Percentiles rank a stretch among this genome's conserved stretches.
These are phyloP conservation scores for Actenoides hombroni DNA, from an alignment of 2,113 vertebrate species.

Conservation along the genomic window DNA sequence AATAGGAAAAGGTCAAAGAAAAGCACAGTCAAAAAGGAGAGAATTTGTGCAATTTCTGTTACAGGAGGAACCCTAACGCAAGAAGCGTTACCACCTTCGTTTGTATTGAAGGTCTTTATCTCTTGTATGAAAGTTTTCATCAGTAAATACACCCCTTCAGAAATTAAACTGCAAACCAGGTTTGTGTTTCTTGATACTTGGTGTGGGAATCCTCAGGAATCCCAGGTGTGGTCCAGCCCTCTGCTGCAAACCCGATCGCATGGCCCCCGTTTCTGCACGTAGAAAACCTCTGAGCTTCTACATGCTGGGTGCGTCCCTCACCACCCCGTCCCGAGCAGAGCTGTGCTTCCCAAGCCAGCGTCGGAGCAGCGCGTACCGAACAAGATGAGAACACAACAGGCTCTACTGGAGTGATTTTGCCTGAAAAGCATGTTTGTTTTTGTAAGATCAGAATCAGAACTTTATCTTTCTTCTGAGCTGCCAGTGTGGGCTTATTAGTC, in stretches of 20 bases:
- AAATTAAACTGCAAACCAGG: neutral
- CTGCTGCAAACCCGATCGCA: accelerated
- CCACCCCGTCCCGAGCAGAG: neutral
- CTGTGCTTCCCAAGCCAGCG: accelerated
- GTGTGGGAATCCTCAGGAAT: neutral
- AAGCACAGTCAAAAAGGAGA: neutral
- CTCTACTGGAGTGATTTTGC: neutral
- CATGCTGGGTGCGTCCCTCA: neutral
- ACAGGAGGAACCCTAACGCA: neutral
- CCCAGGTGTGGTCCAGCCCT: neutral
- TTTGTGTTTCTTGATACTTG: neutral
- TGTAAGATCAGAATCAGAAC: neutral
- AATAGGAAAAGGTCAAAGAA: neutral
- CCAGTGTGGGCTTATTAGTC: neutral
- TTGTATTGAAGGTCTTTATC: neutral
- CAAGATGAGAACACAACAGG: neutral
- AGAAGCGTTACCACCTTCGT: accelerated
- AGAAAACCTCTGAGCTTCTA: accelerated
- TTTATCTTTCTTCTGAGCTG: neutral
- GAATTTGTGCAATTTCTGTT: neutral
- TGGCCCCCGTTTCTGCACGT: neutral
- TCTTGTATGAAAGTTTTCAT: neutral
- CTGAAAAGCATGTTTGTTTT: conserved; percentile 9
- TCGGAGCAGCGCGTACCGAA: neutral
- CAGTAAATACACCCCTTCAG: neutral